phyloP scores from a whole-genome alignment of 2,797 vertebrate genomes.

The Gila robusta region DNA sequence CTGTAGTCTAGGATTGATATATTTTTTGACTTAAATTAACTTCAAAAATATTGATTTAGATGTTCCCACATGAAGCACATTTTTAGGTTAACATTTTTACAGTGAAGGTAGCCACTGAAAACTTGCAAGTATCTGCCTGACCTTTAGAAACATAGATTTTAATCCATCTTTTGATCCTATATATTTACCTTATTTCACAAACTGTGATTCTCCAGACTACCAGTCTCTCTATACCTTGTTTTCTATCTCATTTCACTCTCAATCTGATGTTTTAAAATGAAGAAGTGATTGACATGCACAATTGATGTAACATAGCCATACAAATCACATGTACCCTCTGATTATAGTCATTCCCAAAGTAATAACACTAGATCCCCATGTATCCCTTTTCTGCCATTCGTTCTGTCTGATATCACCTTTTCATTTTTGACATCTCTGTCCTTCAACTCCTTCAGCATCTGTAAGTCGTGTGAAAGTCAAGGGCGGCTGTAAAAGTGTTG shows the following conservation, averaged over 20 bases:
- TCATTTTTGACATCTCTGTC: conserved; percentile 57
- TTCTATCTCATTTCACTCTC: conserved; percentile 22
- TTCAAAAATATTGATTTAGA: background rate
- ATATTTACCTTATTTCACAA: conserved; percentile 45
- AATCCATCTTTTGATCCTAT: conserved; percentile 28
- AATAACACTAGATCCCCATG: conserved; percentile 7
- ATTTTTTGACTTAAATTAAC: background rate
- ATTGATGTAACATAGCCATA: conserved; percentile 3
- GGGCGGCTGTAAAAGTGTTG: conserved; percentile 75
- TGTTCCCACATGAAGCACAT: background rate
- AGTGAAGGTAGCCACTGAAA: background rate
- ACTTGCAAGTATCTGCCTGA: conserved; percentile 38
- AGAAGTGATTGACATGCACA: background rate
- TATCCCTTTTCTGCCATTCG: background rate
- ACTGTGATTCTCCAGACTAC: background rate
- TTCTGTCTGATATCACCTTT: conserved; percentile 54
- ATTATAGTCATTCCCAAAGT: background rate
- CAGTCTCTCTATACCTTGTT: background rate
- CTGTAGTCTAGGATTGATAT: background rate
- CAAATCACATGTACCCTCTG: background rate
- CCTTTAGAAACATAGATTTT: conserved; percentile 54
- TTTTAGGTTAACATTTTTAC: conserved; percentile 18
- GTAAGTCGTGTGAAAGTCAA: conserved; percentile 67
- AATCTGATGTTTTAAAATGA: conserved; percentile 16
- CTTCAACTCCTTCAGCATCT: conserved; percentile 63